A percentile compares a stretch with the other conserved stretches of the same genome.
These are phyloP conservation scores for Chymomyza caudatula DNA, from an alignment of 2,888 invertebrate genomes.

Conservation along the genomic window DNA sequence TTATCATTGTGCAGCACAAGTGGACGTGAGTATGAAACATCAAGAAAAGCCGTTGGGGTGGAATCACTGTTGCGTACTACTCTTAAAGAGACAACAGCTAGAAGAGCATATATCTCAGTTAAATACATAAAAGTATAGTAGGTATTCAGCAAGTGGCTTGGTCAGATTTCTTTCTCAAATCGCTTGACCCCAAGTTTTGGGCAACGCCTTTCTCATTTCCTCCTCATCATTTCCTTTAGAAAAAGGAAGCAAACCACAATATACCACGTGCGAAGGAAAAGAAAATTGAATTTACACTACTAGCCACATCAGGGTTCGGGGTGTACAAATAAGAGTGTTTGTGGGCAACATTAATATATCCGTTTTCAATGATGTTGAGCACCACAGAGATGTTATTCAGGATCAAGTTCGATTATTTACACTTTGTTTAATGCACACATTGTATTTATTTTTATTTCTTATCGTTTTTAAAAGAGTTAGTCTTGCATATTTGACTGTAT, in stretches of 20 bases:
- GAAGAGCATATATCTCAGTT: neutral
- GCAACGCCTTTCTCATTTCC: neutral
- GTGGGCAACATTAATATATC: conserved; percentile 24
- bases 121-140: no score
- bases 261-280: conserved; percentile 14
- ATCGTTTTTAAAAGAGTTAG: no score
- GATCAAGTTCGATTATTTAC: conserved; percentile 14
- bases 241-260: neutral
- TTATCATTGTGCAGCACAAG: conserved; percentile 27
- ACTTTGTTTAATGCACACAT: neutral
- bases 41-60: neutral
- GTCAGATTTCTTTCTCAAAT: neutral
- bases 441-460: no score
- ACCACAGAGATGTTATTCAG: neutral
- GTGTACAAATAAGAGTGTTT: neutral
- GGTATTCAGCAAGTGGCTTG: conserved; percentile 16
- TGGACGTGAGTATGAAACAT: neutral
- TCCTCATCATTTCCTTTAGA: neutral
- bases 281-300: conserved; percentile 41
- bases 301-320: conserved; percentile 9
- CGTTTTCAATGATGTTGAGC: conserved; percentile 12
- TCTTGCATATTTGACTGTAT: no score
- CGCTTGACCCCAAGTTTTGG: neutral
- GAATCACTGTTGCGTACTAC: conserved; percentile 12
- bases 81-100: neutral